A percentile compares a stretch with the other conserved stretches of the same genome.
These are phyloP conservation scores for Balearica regulorum DNA, from an alignment of 2,797 vertebrate genomes.

Conservation along the genomic window DNA sequence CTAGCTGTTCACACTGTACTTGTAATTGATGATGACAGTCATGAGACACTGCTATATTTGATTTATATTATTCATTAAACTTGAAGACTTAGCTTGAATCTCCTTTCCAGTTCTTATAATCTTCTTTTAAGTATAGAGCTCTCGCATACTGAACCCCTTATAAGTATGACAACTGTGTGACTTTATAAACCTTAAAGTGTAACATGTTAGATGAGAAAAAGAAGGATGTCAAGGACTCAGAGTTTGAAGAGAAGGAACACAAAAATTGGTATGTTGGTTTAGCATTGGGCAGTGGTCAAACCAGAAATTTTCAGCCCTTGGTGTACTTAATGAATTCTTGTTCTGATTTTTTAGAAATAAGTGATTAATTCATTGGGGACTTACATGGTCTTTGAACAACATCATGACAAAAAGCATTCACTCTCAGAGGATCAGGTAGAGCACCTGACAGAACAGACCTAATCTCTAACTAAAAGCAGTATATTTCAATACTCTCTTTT, in stretches of 20 bases:
- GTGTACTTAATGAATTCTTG: not conserved
- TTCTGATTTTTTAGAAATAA: not conserved
- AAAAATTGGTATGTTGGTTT: not conserved
- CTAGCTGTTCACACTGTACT: not conserved
- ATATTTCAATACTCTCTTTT: not conserved
- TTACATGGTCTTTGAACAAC: not conserved
- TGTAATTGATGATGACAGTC: not conserved
- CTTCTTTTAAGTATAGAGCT: not conserved
- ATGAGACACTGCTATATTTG: not conserved
- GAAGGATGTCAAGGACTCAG: not conserved
- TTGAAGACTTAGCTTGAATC: not conserved
- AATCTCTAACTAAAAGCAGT: not conserved
- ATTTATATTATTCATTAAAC: not conserved
- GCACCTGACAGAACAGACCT: not conserved
- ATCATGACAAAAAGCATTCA: not conserved
- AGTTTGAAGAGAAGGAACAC: not conserved
- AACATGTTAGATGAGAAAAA: not conserved
- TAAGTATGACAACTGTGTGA: not conserved
- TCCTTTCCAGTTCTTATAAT: not conserved
- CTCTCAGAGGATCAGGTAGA: not conserved
- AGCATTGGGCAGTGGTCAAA: not conserved
- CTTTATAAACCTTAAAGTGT: not conserved
- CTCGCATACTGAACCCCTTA: not conserved
- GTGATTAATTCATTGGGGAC: not conserved
- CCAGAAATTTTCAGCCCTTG: not conserved